Evolutionary conservation across 37 sponge, comb jelly and placozoan species (phyloP).

Genomic region (Ephydatia muelleri): DNA sequence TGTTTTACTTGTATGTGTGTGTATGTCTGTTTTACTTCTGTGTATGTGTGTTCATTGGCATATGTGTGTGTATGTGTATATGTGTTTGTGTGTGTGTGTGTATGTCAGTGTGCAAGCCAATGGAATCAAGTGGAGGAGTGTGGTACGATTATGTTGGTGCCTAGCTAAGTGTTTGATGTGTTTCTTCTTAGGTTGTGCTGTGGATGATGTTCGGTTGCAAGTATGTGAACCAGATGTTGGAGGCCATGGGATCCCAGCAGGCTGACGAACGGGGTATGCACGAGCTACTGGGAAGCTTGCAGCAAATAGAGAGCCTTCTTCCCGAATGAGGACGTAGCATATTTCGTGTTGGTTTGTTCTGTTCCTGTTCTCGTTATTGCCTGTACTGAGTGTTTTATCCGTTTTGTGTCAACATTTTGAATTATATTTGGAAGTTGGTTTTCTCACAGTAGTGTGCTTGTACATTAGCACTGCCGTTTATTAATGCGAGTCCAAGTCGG

Average conservation of each 20-base stretch:
- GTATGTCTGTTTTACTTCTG: background rate
- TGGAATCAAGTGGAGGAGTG: too few species aligned
- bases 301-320: conserved; percentile 47
- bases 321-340: conserved; percentile 15
- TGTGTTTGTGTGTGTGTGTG: too few species aligned
- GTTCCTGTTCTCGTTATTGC: background rate
- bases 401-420: too few species aligned
- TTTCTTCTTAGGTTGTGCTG: conserved; percentile 40
- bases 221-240: conserved; percentile 64
- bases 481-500: too few species aligned
- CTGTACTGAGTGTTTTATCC: background rate
- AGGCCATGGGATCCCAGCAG: conserved; percentile 57
- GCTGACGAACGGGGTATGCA: conserved; percentile 53
- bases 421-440: too few species aligned
- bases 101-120: too few species aligned
- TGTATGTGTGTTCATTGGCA: background rate
- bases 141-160: too few species aligned
- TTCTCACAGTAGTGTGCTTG: too few species aligned
- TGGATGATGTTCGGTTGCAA: conserved; percentile 89
- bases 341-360: background rate
- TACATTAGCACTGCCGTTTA: too few species aligned
- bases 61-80: background rate
- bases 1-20: too few species aligned
- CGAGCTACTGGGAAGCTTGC: conserved; percentile 34
- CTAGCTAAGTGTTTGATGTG: too few species aligned